Evolutionary conservation across 2,113 vertebrate genomes (phyloP).

Genomic region (Illadopsis cleaveri): DNA sequence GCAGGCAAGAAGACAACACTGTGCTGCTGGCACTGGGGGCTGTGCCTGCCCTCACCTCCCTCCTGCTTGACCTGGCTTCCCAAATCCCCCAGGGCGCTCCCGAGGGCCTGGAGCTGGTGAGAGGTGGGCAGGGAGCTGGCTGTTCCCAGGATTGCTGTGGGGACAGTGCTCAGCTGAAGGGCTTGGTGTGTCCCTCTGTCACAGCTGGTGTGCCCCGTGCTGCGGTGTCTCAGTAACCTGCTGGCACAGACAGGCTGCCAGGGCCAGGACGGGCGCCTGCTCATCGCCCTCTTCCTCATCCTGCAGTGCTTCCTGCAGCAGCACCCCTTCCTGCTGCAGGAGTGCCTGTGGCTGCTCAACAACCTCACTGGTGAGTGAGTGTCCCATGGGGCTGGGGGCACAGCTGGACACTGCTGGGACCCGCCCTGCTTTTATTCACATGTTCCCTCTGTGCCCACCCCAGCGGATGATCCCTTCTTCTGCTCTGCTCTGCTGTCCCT

Average conservation of each 20-base stretch:
- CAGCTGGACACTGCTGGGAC: background rate
- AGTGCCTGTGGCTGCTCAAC: slow-evolving; percentile 91
- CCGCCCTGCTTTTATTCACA: background rate
- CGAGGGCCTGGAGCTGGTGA: slow-evolving; percentile 86
- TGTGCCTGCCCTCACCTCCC: slow-evolving; percentile 73
- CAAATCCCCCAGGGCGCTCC: slow-evolving; percentile 66
- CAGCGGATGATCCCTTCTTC: slow-evolving; percentile 77
- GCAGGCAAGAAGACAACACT: slow-evolving; percentile 69
- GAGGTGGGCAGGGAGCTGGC: background rate
- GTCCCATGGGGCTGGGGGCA: background rate
- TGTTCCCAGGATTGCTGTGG: accelerated
- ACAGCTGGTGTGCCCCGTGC: slow-evolving; percentile 88
- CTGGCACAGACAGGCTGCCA: slow-evolving; percentile 59
- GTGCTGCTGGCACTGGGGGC: slow-evolving; percentile 75
- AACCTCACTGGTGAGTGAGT: slow-evolving; percentile 93
- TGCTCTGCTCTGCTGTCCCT: slow-evolving; percentile 82
- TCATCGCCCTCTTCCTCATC: slow-evolving; percentile 82
- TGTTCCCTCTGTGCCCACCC: background rate
- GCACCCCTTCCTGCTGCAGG: slow-evolving; percentile 80
- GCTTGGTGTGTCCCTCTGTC: background rate
- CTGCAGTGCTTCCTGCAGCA: slow-evolving; percentile 77
- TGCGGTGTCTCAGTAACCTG: slow-evolving; percentile 89
- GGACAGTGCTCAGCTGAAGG: accelerated
- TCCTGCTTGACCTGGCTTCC: slow-evolving; percentile 81
- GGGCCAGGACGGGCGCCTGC: slow-evolving; percentile 72